Evolutionary conservation across 2,797 vertebrate species (phyloP), one percentile per base, ranked within the genome.

Genomic region (Diglossa cyanea): DNA sequence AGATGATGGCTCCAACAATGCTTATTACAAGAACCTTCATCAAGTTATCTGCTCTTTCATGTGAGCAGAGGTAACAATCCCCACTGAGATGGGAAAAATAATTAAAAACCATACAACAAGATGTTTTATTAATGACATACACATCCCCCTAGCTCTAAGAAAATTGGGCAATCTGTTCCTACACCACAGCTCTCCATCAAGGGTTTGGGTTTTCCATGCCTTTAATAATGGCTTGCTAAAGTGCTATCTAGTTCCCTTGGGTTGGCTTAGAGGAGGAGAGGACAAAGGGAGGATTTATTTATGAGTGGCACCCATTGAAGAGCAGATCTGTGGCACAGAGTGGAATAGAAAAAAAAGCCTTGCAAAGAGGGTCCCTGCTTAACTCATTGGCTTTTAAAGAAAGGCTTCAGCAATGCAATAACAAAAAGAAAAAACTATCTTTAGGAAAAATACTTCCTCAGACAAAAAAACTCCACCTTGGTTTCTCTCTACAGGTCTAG

Each of bases 41-140:
- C 78, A 71, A 88, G 72, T 79, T 84, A 93, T 80, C 92, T 84
- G 58, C 66, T 84, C 83, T 96, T 90, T 82, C 77, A 47, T 88
- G 92, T 90, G 72, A 85, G 76, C 75, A 74, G 85, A 86, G 88
- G 91, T 87, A 95, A 90, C 5, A 2, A 94, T 88, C 94, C 87
- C 81, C 88, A 89, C 83, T 47, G 93, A 94, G 88, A 83, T 71
- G 76, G 93, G 87, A 93, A 95, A 96, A 96, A 93, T 93, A 97
- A 95, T 97, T 97, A 95, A 95, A 96, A 97, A 14, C 44, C 88
- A 65, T 79, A 70, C 88, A 96, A 95, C 87, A 93, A 94, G 94
- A 93, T 92, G 81, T 93, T 97, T 97, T 93, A 96, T 97, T 96
- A 97, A 96, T 82, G 91, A 45, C 47, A 81, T 0, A 0, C 53